A percentile compares a stretch with the other conserved stretches of the same genome.
Evolutionary conservation across 2,888 invertebrate species (phyloP).

Genomic region (Geophilus truncorum): DNA sequence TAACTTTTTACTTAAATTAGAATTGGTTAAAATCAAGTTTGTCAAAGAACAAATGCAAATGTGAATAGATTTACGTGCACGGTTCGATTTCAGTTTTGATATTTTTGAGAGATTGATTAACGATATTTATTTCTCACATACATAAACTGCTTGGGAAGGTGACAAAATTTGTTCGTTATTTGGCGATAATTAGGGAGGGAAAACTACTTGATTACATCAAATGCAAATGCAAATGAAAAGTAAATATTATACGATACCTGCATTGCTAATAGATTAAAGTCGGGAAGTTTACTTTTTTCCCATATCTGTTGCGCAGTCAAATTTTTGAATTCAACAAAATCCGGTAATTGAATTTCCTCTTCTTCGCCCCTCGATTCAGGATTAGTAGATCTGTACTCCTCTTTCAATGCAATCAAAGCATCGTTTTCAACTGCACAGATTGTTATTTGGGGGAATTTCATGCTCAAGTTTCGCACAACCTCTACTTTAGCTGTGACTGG

Average conservation of each 20-base stretch:
- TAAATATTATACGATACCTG: neutral
- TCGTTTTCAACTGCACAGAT: neutral
- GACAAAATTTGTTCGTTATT: no score
- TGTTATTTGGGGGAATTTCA: neutral
- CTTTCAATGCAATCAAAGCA: neutral
- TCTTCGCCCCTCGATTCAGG: neutral
- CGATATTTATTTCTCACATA: no score
- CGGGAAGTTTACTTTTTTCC: neutral
- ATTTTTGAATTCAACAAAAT: neutral
- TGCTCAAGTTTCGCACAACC: neutral
- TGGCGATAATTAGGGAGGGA: no score
- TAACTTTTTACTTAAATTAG: no score
- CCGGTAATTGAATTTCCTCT: neutral
- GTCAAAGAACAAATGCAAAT: no score
- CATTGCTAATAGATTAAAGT: neutral
- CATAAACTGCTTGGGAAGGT: neutral
- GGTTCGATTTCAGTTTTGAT: no score
- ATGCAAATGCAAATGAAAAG: no score
- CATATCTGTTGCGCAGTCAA: neutral
- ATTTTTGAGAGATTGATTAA: no score
- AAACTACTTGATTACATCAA: no score
- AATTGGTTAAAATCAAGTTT: no score
- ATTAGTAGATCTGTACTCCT: neutral
- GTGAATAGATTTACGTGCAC: no score
- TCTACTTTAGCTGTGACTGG: neutral